phyloP scores from a whole-genome alignment of 2,113 vertebrate species.

The Lichenostomus cassidix region DNA sequence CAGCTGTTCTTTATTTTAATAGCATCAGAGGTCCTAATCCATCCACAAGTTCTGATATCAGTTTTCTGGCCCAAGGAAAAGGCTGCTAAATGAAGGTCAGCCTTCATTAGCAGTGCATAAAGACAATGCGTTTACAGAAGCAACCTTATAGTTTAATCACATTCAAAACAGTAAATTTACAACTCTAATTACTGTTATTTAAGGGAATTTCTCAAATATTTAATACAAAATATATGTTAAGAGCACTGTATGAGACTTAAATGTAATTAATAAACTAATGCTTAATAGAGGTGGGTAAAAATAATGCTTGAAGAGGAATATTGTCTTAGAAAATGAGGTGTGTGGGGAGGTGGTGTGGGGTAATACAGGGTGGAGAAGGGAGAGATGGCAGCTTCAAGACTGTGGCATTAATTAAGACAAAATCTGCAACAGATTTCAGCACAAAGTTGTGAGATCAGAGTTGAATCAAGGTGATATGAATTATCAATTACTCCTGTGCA shows the following conservation, averaged over 20 bases:
- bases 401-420: not conserved
- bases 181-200: not conserved
- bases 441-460: not conserved
- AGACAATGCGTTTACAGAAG: not conserved
- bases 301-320: not conserved
- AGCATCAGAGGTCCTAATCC: slow-evolving; percentile 40
- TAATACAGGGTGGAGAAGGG: not conserved
- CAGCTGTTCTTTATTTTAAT: slow-evolving; percentile 65
- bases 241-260: not conserved
- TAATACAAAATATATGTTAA: not conserved
- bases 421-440: not conserved
- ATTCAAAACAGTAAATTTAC: not conserved
- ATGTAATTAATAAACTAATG: not conserved
- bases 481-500: not conserved
- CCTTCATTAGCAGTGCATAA: not conserved
- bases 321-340: not conserved
- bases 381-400: not conserved
- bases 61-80: slow-evolving; percentile 59
- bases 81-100: slow-evolving; percentile 33
- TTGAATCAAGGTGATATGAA: not conserved
- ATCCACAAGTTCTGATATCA: slow-evolving; percentile 32
- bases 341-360: not conserved
- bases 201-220: not conserved
- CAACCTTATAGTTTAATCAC: not conserved
- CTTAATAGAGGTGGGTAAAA: not conserved